phyloP scores from a whole-genome alignment of 2,113 vertebrate genomes.

The Entelurus aequoreus region DNA sequence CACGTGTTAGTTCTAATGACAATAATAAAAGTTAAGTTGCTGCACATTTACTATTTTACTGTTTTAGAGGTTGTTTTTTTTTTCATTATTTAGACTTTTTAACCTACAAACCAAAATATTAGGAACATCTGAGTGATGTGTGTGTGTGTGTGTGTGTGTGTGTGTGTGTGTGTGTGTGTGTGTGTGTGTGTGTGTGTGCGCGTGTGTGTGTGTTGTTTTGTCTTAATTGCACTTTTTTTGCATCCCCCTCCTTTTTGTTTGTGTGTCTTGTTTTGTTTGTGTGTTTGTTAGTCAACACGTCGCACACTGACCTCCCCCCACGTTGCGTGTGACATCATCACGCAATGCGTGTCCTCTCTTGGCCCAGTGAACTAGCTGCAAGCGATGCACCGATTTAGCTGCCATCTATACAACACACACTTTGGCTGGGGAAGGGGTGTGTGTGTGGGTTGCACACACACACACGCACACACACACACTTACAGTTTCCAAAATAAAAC shows the following conservation, averaged over 20 bases:
- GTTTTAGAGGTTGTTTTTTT: too few relatives aligned
- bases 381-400: constrained; percentile 52
- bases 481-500: too few relatives aligned
- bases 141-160: constrained; percentile 1
- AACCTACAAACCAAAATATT: too few relatives aligned
- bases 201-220: background rate
- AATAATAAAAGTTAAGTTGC: too few relatives aligned
- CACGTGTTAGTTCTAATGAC: too few relatives aligned
- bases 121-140: background rate
- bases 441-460: constrained; percentile 8
- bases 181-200: background rate
- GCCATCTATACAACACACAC: constrained; percentile 44
- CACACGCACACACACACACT: constrained; percentile 24
- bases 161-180: background rate
- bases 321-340: constrained; percentile 72
- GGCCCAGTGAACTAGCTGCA: constrained; percentile 72
- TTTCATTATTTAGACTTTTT: too few relatives aligned
- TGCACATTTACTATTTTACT: too few relatives aligned
- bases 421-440: constrained; percentile 27
- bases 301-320: constrained; percentile 9
- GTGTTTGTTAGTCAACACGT: constrained; percentile 3
- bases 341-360: constrained; percentile 66
- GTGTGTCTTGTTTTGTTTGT: background rate
- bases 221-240: background rate
- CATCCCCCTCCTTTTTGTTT: background rate